phyloP scores from a whole-genome alignment of 2,797 vertebrate genomes.

The Cyprinodon diabolis region DNA sequence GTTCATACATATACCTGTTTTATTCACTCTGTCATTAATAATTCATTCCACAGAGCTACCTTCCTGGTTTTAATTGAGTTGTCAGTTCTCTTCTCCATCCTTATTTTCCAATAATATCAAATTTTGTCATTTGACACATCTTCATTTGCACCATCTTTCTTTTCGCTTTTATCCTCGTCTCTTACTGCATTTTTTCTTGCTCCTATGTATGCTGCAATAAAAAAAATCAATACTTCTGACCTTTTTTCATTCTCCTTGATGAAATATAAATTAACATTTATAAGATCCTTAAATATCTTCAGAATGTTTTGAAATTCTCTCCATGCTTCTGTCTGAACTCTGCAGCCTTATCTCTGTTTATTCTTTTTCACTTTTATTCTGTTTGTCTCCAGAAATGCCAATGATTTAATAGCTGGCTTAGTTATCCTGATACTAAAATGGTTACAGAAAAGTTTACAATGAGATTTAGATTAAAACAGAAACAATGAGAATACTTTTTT shows the following conservation, averaged over 20 bases:
- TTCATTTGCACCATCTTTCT: conserved; percentile 41
- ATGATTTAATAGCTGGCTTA: conserved; percentile 45
- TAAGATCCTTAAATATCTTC: conserved; percentile 52
- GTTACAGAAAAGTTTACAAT: conserved; percentile 16
- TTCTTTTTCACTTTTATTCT: conserved; percentile 3
- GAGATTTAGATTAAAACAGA: conserved; percentile 44
- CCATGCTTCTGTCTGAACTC: conserved; percentile 38
- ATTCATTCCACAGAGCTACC: conserved; percentile 38
- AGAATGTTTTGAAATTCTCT: conserved; percentile 49
- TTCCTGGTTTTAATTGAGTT: conserved; percentile 25
- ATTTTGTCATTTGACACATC: conserved; percentile 48
- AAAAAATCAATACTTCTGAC: neutral
- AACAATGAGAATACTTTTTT: conserved; percentile 20
- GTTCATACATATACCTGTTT: conserved; percentile 42
- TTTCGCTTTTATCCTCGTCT: conserved; percentile 29
- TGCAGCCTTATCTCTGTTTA: conserved; percentile 45
- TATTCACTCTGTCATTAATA: conserved; percentile 12
- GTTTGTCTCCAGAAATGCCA: conserved; percentile 58
- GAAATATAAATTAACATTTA: conserved; percentile 48
- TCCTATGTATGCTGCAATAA: neutral
- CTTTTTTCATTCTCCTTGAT: conserved; percentile 27
- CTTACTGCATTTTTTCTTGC: conserved; percentile 9
- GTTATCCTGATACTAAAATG: conserved; percentile 48
- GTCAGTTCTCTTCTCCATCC: conserved; percentile 24
- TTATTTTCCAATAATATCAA: conserved; percentile 44